Percentiles rank a stretch among this genome's conserved stretches.
Evolutionary conservation across 2,797 vertebrate species (phyloP).

Genomic region (Yasuhikotakia modesta): DNA sequence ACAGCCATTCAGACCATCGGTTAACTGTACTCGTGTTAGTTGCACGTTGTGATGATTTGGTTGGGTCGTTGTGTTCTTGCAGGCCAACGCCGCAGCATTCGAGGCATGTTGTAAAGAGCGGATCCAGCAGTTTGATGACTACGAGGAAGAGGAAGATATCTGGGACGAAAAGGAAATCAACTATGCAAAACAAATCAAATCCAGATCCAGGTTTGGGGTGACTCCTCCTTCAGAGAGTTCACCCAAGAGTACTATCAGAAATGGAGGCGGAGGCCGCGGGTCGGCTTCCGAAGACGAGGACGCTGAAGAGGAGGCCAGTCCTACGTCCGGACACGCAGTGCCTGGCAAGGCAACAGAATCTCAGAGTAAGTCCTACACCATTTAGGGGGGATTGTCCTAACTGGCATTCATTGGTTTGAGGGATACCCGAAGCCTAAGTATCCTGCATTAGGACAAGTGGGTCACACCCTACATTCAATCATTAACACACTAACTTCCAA

Average conservation of each 20-base stretch:
- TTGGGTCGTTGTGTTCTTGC: conserved; percentile 17
- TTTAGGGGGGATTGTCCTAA: too few relatives aligned
- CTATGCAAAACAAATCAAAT: conserved; percentile 86
- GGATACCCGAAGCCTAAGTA: too few relatives aligned
- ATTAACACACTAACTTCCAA: not conserved
- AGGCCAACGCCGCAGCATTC: conserved; percentile 91
- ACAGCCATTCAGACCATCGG: not conserved
- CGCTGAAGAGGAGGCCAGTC: conserved; percentile 62
- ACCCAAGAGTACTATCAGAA: conserved; percentile 79
- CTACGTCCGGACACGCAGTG: conserved; percentile 41
- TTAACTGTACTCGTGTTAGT: not conserved
- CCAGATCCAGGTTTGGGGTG: conserved; percentile 89
- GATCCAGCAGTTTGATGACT: conserved; percentile 93
- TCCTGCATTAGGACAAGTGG: too few relatives aligned
- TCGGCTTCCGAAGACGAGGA: conserved; percentile 79
- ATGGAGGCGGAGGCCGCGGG: conserved; percentile 74
- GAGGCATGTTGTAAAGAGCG: conserved; percentile 94
- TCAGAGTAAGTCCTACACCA: conserved; percentile 36
- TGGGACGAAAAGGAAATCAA: conserved; percentile 94
- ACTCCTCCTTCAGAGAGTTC: conserved; percentile 81
- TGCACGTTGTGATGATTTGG: not conserved
- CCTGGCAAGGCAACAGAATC: conserved; percentile 37
- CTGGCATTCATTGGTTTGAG: too few relatives aligned
- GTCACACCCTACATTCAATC: too few relatives aligned
- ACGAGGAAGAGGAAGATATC: conserved; percentile 92